Conservation (phyloP, 2,888 invertebrate genomes). For the Eurytoma adleriae region DNA sequence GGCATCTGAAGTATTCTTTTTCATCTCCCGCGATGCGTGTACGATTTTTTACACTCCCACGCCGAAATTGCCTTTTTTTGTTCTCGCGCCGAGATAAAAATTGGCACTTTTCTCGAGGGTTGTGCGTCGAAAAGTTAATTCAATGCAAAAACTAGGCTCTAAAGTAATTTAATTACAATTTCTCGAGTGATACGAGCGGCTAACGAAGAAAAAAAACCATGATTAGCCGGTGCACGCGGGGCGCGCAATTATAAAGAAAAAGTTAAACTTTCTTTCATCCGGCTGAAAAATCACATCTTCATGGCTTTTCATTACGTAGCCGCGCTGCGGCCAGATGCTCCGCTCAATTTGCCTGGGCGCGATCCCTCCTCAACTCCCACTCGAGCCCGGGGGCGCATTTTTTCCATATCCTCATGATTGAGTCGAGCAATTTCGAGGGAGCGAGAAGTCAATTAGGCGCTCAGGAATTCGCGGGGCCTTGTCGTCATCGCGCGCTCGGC, state of each 20-base stretch:
- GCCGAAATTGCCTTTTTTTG: too few species aligned
- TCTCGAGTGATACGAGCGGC: too few species aligned
- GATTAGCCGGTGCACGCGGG: too few species aligned
- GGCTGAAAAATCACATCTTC: constrained; percentile 39
- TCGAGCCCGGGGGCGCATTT: constrained; percentile 8
- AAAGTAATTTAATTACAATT: too few species aligned
- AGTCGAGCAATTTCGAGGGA: constrained; percentile 44
- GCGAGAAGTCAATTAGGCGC: constrained; percentile 52
- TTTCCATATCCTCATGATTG: constrained; percentile 51
- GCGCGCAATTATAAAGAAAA: background rate
- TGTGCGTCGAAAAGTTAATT: too few species aligned
- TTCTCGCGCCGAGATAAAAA: too few species aligned
- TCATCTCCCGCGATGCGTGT: too few species aligned
- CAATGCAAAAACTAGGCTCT: too few species aligned
- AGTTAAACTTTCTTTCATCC: background rate
- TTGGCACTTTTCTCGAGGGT: too few species aligned
- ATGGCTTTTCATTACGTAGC: constrained; percentile 44
- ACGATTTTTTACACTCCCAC: too few species aligned
- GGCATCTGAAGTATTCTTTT: too few species aligned
- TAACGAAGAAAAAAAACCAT: too few species aligned
- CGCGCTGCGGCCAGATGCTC: constrained; percentile 47
- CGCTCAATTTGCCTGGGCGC: constrained; percentile 50
- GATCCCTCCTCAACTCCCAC: constrained; percentile 5
- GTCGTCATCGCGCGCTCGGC: background rate
- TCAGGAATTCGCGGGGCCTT: constrained; percentile 29